Conservation (phyloP, 2,113 vertebrate species). For the Hydrolagus affinis region DNA sequence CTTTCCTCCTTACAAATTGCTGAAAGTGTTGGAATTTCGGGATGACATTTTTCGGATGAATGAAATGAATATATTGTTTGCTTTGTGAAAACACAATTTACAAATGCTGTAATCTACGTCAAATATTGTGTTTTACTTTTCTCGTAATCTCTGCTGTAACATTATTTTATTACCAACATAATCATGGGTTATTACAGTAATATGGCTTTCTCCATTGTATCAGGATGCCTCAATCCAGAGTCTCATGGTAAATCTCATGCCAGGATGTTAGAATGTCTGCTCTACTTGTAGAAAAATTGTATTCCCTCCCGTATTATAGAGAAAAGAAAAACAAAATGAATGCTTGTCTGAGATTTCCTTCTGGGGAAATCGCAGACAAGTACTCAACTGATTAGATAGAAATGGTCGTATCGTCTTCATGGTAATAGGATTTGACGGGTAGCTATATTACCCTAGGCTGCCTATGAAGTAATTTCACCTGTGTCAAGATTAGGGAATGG, state of each 20-base stretch:
- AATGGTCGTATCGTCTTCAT: not conserved
- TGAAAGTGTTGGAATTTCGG: no score
- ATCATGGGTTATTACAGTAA: no score
- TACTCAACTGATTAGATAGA: not conserved
- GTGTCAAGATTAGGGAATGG: not conserved
- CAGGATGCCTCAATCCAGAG: no score
- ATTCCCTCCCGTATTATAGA: no score
- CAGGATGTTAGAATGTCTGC: not conserved
- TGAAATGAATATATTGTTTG: not conserved
- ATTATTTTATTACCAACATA: no score
- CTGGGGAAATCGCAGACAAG: no score
- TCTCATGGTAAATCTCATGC: not conserved
- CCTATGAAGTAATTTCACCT: not conserved
- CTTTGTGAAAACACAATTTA: not conserved
- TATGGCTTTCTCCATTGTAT: no score
- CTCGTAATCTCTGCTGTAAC: not conserved
- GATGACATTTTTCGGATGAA: no score
- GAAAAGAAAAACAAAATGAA: not conserved
- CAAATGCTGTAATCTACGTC: not conserved
- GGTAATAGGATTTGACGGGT: not conserved
- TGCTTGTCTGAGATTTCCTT: not conserved
- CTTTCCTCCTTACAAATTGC: no score
- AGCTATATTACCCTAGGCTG: not conserved
- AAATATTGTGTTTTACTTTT: not conserved
- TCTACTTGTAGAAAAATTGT: no score